Base-by-base conservation (phyloP, 2,797 vertebrate genomes). In the Poecilia gillii region DNA sequence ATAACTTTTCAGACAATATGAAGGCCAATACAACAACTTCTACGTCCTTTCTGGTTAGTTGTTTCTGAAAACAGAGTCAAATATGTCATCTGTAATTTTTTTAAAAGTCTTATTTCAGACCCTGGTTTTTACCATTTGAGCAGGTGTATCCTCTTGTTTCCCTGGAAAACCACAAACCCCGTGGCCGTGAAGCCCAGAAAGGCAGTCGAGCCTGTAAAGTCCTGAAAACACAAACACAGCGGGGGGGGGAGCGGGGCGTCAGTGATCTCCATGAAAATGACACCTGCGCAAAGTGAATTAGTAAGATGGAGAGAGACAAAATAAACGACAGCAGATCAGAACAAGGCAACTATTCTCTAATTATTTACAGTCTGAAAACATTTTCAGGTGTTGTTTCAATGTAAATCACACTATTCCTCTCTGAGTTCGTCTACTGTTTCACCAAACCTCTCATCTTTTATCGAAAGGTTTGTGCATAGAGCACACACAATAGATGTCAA, bases 91-190 rank as follows among this genome's bases (percentile, higher is more conserved):
- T 62, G 31, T 28, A n/a, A 57, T 33, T 55, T 72, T 74, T 1
- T 23, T 46, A 13, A 64, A 18, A 43, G 36, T 78, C 16, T 14
- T 8, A 55, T 64, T 79, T 8, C 41, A 76, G 6, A 73, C 5
- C 55, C 20, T 49, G 49, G 28, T 36, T 77, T 95, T 95, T 96
- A 99, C 98, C 98, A 99, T 96, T 98, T 98, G 90, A 99, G 96
- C 84, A 99, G 96, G 85, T 99, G 97, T 93, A 98, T 99, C 92
- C 98, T 96, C 94, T 99, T 99, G 95, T 99, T 99, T 92, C 98
- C 98, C 92, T 99, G 98, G 93, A 99, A 99, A 85, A 99, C 98
- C 85, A 99, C 98, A 94, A 99, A 98, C 73, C 98, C 98, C 62
- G 96, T 96, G 85, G 98, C 97, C 73, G 98, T 99, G 92, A 99